Evolutionary conservation across 2,888 invertebrate species (phyloP).

Genomic region (Diogma glabrata): DNA sequence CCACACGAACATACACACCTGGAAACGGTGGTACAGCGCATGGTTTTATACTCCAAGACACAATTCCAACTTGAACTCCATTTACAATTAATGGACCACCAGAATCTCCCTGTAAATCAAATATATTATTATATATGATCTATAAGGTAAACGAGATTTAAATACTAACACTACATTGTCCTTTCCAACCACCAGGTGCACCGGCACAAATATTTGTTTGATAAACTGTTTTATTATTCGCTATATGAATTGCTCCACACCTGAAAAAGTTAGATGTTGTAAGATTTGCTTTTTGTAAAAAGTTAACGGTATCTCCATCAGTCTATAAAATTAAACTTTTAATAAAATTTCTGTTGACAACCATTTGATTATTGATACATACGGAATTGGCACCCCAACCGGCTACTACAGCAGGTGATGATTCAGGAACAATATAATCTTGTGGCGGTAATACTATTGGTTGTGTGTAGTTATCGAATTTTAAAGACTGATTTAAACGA

Average conservation of each 20-base stretch:
- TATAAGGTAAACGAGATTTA: too few relatives aligned
- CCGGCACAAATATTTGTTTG: conserved; percentile 25
- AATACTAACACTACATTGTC: conserved; percentile 26
- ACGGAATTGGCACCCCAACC: conserved; percentile 19
- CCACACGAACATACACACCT: conserved; percentile 24
- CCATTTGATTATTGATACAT: neutral
- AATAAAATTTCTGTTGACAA: neutral
- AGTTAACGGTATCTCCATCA: conserved; percentile 17
- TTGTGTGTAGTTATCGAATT: too few relatives aligned
- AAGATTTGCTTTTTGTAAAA: conserved; percentile 23
- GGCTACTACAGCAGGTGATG: conserved; percentile 10
- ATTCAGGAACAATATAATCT: neutral
- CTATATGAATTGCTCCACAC: conserved; percentile 20
- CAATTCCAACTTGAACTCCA: conserved; percentile 22
- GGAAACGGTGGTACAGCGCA: conserved; percentile 23
- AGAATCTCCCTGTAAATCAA: too few relatives aligned
- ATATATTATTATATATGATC: too few relatives aligned
- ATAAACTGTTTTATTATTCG: conserved; percentile 16
- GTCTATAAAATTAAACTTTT: conserved; percentile 17
- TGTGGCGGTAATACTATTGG: neutral
- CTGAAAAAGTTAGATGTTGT: conserved; percentile 19
- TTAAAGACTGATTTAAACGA: too few relatives aligned
- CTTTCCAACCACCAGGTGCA: conserved; percentile 24
- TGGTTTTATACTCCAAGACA: conserved; percentile 26
- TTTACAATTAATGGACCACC: conserved; percentile 21